A percentile compares a stretch with the other conserved stretches of the same genome.
phyloP scores from a whole-genome alignment of 2,888 invertebrate genomes.

The Carabus problematicus region DNA sequence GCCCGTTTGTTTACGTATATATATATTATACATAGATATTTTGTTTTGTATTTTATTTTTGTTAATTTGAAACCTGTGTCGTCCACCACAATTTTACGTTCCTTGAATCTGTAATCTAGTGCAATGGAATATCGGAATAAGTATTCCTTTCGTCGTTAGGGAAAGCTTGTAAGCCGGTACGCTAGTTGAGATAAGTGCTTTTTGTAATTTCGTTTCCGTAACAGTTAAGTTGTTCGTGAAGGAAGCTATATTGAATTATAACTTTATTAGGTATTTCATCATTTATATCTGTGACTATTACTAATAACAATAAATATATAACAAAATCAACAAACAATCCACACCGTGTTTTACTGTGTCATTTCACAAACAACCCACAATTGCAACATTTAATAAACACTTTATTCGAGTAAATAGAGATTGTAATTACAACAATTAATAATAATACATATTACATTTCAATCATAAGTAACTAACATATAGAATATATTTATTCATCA shows the following conservation, averaged over 20 bases:
- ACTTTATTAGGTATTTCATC: slow-evolving; percentile 42
- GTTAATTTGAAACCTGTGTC: background rate
- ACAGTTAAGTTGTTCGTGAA: slow-evolving; percentile 7
- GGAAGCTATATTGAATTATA: slow-evolving; percentile 27
- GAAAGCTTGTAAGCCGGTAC: slow-evolving; percentile 39
- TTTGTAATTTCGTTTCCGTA: slow-evolving; percentile 40
- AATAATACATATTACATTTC: slow-evolving; percentile 8
- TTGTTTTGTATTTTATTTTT: no score
- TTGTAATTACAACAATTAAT: slow-evolving; percentile 25
- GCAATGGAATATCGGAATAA: slow-evolving; percentile 38
- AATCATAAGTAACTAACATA: background rate
- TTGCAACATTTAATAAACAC: slow-evolving; percentile 39
- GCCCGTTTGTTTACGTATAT: no score
- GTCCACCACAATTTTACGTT: slow-evolving; percentile 21
- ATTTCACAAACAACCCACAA: slow-evolving; percentile 1
- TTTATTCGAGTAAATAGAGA: slow-evolving; percentile 40
- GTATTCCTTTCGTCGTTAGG: slow-evolving; percentile 28
- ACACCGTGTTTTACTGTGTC: slow-evolving; percentile 1
- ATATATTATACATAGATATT: no score
- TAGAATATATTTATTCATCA: background rate
- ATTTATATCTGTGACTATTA: slow-evolving; percentile 43
- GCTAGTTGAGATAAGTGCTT: slow-evolving; percentile 35
- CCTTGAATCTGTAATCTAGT: slow-evolving; percentile 39
- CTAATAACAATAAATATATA: slow-evolving; percentile 41
- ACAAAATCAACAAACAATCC: slow-evolving; percentile 20